phyloP scores from a whole-genome alignment of 2,797 vertebrate genomes.

The Gephyroberyx darwinii region DNA sequence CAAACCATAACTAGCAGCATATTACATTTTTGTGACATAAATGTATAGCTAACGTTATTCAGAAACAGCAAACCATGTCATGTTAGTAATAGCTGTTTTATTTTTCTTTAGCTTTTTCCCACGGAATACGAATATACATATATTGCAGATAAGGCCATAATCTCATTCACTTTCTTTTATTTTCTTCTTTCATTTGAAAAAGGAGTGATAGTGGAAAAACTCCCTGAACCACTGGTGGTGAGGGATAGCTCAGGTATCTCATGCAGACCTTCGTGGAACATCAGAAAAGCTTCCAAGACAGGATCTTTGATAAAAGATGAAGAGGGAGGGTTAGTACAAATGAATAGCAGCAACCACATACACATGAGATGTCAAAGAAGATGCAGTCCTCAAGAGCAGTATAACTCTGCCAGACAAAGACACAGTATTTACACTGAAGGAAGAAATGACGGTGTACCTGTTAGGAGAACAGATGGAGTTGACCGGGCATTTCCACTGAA shows the following conservation, averaged over 20 bases:
- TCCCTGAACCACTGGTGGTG: conserved; percentile 41
- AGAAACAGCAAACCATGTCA: too few relatives aligned
- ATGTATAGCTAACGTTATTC: background rate
- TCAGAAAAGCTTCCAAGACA: conserved; percentile 54
- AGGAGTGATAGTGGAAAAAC: conserved; percentile 47
- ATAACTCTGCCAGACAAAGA: conserved; percentile 44
- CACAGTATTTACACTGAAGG: conserved; percentile 22
- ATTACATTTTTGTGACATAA: background rate
- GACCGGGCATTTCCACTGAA: conserved; percentile 84
- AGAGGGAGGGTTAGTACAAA: conserved; percentile 46
- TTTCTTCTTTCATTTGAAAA: conserved; percentile 47
- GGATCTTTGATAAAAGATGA: conserved; percentile 56
- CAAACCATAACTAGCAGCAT: background rate
- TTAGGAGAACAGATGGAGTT: conserved; percentile 64
- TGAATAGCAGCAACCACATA: conserved; percentile 46
- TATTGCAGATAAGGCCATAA: background rate
- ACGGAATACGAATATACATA: background rate
- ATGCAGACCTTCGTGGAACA: conserved; percentile 34
- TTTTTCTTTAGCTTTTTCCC: too few relatives aligned
- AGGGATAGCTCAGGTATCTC: conserved; percentile 38
- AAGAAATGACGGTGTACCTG: conserved; percentile 49
- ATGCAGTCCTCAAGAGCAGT: conserved; percentile 34
- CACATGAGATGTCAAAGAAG: conserved; percentile 44
- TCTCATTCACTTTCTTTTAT: background rate
- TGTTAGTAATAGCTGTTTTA: too few relatives aligned